Percentiles rank a stretch among this genome's conserved stretches.
Evolutionary conservation across 2,797 vertebrate species (phyloP).

Genomic region (Syngnathus acus): DNA sequence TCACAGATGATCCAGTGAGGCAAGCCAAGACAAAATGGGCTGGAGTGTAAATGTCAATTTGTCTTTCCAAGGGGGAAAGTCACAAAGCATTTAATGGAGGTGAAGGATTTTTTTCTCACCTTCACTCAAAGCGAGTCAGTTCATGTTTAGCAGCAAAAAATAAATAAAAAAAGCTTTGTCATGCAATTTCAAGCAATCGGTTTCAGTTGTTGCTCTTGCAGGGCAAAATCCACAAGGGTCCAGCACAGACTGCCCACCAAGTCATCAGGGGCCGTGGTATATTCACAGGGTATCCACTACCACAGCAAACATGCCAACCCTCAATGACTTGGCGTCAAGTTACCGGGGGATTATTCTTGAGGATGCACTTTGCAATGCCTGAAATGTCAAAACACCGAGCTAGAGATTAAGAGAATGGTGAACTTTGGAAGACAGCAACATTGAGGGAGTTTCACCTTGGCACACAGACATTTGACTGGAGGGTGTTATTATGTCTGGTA

Average conservation of each 20-base stretch:
- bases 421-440: constrained; percentile 2
- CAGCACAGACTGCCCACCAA: constrained; percentile 30
- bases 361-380: not conserved
- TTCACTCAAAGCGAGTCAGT: constrained; percentile 21
- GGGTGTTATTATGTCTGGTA: constrained; percentile 52
- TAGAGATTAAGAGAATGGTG: not conserved
- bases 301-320: not conserved
- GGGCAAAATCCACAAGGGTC: constrained; percentile 23
- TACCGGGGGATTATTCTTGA: constrained; percentile 8
- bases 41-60: constrained; percentile 25
- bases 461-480: constrained; percentile 28
- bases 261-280: constrained; percentile 23
- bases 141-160: constrained; percentile 17
- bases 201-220: constrained; percentile 20
- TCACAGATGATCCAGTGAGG: constrained; percentile 20
- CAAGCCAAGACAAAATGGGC: constrained; percentile 42
- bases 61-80: constrained; percentile 18
- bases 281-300: constrained; percentile 19
- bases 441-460: constrained; percentile 38
- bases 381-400: not conserved
- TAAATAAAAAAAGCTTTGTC: constrained; percentile 9
- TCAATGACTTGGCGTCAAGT: constrained; percentile 10
- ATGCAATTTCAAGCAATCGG: constrained; percentile 19
- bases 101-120: too few relatives aligned
- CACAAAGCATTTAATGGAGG: constrained; percentile 16